Evolutionary conservation across 2,888 invertebrate species (phyloP).

Genomic region (Drosophila quasianomalipes): DNA sequence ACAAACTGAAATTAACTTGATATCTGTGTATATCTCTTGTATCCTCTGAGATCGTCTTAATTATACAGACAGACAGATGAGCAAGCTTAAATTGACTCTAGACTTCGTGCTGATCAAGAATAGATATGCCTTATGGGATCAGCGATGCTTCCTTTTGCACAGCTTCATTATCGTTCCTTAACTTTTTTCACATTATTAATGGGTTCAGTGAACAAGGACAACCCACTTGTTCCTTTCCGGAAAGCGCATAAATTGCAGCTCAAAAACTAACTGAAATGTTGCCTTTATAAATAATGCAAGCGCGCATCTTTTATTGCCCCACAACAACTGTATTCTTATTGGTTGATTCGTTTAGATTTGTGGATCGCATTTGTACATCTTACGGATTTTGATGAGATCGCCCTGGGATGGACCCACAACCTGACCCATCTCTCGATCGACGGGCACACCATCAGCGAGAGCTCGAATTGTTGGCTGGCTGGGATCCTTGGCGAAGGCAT

Average conservation of each 20-base stretch:
- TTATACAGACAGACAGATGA: background rate
- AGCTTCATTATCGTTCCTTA: background rate
- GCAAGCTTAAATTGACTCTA: background rate
- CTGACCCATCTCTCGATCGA: constrained; percentile 80
- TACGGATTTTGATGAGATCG: constrained; percentile 81
- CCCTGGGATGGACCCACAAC: constrained; percentile 74
- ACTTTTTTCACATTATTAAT: background rate
- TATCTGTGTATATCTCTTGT: background rate
- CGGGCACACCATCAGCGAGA: constrained; percentile 54
- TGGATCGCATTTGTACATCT: constrained; percentile 82
- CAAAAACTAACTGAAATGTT: background rate
- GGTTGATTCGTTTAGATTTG: background rate
- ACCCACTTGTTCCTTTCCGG: background rate
- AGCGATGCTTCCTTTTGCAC: background rate
- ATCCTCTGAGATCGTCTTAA: background rate
- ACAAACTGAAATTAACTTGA: background rate
- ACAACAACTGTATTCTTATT: background rate
- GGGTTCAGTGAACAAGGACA: background rate
- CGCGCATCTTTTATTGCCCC: constrained; percentile 6
- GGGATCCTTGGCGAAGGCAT: constrained; percentile 80
- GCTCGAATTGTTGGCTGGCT: constrained; percentile 77
- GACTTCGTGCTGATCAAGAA: background rate
- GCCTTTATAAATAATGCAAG: constrained; percentile 2
- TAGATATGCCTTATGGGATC: background rate
- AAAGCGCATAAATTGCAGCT: background rate